Evolutionary conservation across 2,797 vertebrate species (phyloP).

Genomic region (Enteromius argenteus): DNA sequence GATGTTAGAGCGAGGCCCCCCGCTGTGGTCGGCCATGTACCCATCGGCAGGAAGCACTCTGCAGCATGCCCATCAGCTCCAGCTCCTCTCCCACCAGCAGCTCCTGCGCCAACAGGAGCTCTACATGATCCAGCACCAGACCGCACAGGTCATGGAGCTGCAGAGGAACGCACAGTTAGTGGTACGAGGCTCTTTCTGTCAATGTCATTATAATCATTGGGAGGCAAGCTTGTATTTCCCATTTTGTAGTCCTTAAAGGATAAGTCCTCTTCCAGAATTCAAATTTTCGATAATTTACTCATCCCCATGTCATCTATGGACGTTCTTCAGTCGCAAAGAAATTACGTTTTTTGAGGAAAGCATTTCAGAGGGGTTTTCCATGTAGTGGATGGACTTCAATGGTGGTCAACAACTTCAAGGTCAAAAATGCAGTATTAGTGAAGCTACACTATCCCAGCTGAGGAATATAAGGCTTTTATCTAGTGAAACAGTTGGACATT

Average conservation of each 20-base stretch:
- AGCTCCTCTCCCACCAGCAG: constrained; percentile 97
- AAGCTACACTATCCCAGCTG: too few relatives aligned
- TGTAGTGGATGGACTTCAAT: too few relatives aligned
- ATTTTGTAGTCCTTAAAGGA: constrained; percentile 9
- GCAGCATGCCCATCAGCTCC: constrained; percentile 96
- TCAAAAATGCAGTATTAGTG: too few relatives aligned
- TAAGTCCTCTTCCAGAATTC: neutral
- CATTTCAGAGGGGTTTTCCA: too few relatives aligned
- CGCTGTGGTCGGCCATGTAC: constrained; percentile 92
- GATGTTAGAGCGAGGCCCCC: constrained; percentile 89
- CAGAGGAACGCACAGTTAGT: constrained; percentile 93
- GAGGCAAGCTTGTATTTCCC: neutral
- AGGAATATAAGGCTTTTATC: too few relatives aligned
- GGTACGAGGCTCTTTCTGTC: constrained; percentile 74
- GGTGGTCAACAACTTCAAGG: too few relatives aligned
- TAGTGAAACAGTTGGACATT: too few relatives aligned
- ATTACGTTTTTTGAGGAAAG: too few relatives aligned
- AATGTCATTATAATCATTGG: neutral
- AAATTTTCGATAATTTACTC: neutral
- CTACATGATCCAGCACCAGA: constrained; percentile 96
- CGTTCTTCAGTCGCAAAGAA: too few relatives aligned
- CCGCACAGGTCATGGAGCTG: constrained; percentile 92
- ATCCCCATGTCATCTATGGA: too few relatives aligned
- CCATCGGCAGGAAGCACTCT: constrained; percentile 85
- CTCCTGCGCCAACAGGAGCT: constrained; percentile 95